Evolutionary conservation across 1,140 invertebrate genomes (phyloP).

Genomic region (Nomia melanderi): DNA sequence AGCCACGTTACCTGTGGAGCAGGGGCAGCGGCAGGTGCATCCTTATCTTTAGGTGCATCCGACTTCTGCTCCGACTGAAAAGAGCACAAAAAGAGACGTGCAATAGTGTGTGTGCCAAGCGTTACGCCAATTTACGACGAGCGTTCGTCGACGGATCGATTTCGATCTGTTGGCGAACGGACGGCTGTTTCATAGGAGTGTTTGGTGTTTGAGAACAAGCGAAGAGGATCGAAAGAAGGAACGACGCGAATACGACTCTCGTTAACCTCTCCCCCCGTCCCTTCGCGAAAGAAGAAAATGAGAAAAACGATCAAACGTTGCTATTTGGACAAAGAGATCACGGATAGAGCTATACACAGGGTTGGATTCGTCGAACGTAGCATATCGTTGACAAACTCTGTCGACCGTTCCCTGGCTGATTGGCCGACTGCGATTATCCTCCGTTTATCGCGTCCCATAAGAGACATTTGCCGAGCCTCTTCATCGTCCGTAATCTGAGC

Average conservation of each 20-base stretch:
- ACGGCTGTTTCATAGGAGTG: conserved; percentile 37
- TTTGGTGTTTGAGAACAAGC: conserved; percentile 20
- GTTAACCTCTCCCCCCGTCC: not conserved
- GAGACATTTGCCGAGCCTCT: conserved; percentile 54
- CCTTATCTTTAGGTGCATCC: conserved; percentile 78
- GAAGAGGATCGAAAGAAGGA: not conserved
- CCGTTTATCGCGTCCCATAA: conserved; percentile 63
- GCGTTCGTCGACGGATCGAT: conserved; percentile 50
- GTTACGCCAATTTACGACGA: conserved; percentile 45
- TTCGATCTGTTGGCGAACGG: conserved; percentile 38
- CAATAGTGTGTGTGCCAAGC: conserved; percentile 75
- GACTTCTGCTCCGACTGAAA: conserved; percentile 80
- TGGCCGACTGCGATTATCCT: conserved; percentile 53
- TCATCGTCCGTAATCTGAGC: conserved; percentile 62
- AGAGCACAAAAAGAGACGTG: conserved; percentile 79
- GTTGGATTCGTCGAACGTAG: conserved; percentile 31
- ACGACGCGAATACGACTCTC: not conserved
- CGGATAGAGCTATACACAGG: not conserved
- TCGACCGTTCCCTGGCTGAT: conserved; percentile 53
- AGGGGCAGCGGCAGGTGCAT: conserved; percentile 76
- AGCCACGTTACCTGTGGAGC: conserved; percentile 78
- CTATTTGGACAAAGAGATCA: conserved; percentile 60
- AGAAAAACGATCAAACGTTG: not conserved
- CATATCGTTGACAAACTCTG: conserved; percentile 55
- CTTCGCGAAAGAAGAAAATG: not conserved